Evolutionary conservation across 2,888 invertebrate species (phyloP).

Genomic region (Neuroscelio doddi): DNA sequence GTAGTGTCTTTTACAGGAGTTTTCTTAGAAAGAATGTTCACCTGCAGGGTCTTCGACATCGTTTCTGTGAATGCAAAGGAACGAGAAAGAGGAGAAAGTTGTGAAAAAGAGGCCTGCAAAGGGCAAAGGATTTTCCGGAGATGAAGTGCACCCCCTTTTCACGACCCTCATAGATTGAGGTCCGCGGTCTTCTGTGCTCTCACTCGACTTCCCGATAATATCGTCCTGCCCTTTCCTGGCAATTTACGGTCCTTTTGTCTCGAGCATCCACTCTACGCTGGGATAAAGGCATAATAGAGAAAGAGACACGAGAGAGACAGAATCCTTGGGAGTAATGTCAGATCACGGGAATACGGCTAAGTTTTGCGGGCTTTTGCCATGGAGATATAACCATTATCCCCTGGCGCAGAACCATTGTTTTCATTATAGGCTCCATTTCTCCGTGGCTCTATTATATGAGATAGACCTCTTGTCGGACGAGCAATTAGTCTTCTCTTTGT

Average conservation of each 20-base stretch:
- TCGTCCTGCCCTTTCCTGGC: slow-evolving; percentile 48
- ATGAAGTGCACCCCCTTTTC: slow-evolving; percentile 6
- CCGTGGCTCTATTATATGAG: too few species aligned
- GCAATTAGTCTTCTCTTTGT: slow-evolving; percentile 38
- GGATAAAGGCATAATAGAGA: slow-evolving; percentile 36
- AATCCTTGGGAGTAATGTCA: slow-evolving; percentile 15
- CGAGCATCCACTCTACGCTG: slow-evolving; percentile 43
- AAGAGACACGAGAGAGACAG: slow-evolving; percentile 29
- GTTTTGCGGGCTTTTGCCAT: slow-evolving; percentile 20
- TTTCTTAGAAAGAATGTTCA: too few species aligned
- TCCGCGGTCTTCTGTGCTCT: slow-evolving; percentile 18
- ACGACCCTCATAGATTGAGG: slow-evolving; percentile 23
- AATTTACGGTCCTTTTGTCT: slow-evolving; percentile 57
- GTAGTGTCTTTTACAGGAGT: too few species aligned
- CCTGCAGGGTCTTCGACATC: too few species aligned
- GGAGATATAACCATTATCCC: slow-evolving; percentile 28
- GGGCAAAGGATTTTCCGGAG: slow-evolving; percentile 3
- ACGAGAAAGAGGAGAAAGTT: neutral
- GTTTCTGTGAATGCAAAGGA: too few species aligned
- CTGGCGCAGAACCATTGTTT: slow-evolving; percentile 32
- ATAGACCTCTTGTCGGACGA: slow-evolving; percentile 29
- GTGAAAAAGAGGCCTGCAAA: neutral
- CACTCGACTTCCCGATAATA: slow-evolving; percentile 50
- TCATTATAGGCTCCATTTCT: slow-evolving; percentile 32
- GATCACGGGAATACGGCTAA: slow-evolving; percentile 27